A percentile compares a stretch with the other conserved stretches of the same genome.
These are phyloP conservation scores for Halictus quadricinctus DNA, from an alignment of 2,888 invertebrate species.

Conservation along the genomic window DNA sequence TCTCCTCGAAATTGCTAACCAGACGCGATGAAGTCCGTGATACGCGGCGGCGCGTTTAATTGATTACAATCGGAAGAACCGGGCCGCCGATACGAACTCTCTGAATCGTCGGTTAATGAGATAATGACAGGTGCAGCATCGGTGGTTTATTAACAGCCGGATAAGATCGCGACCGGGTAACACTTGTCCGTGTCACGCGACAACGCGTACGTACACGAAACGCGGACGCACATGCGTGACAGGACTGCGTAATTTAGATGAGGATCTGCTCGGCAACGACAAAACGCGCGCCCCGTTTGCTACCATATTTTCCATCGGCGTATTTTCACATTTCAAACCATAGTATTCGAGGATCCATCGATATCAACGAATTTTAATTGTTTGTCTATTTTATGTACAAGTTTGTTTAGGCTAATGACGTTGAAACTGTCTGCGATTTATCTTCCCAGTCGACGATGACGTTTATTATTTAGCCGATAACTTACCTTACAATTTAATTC, in stretches of 20 bases:
- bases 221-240: slow-evolving; percentile 42
- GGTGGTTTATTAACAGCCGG: slow-evolving; percentile 66
- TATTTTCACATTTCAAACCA: not conserved
- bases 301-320: slow-evolving; percentile 20
- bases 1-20: slow-evolving; percentile 20
- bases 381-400: no score
- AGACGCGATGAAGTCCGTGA: slow-evolving; percentile 32
- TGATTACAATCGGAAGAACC: slow-evolving; percentile 48
- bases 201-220: slow-evolving; percentile 47
- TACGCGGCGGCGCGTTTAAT: slow-evolving; percentile 48
- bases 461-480: no score
- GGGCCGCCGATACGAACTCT: slow-evolving; percentile 12
- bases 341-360: no score
- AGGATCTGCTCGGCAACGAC: slow-evolving; percentile 61
- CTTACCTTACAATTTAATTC: no score
- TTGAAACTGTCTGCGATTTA: no score
- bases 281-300: slow-evolving; percentile 47
- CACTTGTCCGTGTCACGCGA: slow-evolving; percentile 69
- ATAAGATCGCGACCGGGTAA: slow-evolving; percentile 67
- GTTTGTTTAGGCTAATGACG: no score
- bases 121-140: slow-evolving; percentile 75
- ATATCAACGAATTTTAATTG: no score
- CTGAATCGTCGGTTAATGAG: slow-evolving; percentile 68
- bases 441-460: no score
- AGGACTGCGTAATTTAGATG: slow-evolving; percentile 67